Conservation (phyloP, 2,113 vertebrate species). For the Pan paniscus region DNA sequence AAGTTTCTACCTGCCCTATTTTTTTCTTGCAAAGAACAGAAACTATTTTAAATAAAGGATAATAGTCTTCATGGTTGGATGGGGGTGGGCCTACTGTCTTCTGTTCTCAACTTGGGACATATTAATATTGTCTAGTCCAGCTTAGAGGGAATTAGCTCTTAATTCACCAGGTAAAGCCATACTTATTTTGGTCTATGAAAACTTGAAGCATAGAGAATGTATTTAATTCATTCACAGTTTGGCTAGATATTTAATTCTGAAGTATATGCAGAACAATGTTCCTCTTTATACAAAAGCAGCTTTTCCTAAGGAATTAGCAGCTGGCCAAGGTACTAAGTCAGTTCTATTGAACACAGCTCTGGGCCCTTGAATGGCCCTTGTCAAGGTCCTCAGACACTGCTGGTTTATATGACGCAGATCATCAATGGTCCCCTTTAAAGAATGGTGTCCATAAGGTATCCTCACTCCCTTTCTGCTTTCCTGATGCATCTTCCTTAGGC, state of each 20-base stretch:
- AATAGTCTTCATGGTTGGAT: neutral
- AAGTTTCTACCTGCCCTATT: neutral
- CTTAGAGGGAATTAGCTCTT: neutral
- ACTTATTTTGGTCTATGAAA: neutral
- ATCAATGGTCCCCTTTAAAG: neutral
- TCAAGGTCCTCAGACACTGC: neutral
- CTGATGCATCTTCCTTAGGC: neutral
- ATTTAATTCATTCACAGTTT: slow-evolving; percentile 14
- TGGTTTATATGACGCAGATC: neutral
- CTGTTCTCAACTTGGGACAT: neutral
- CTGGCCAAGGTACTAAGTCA: neutral
- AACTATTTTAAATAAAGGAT: neutral
- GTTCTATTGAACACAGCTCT: neutral
- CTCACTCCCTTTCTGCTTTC: neutral
- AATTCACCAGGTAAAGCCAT: neutral
- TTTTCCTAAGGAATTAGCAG: neutral
- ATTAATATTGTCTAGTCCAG: neutral
- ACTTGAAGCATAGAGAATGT: neutral
- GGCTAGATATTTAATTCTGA: neutral
- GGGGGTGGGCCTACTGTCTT: accelerated
- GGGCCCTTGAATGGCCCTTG: neutral
- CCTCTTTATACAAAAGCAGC: neutral
- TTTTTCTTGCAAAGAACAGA: slow-evolving; percentile 15
- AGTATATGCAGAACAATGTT: neutral
- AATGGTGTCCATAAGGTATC: neutral